Evolutionary conservation across 2,888 invertebrate genomes (phyloP), one percentile per base, ranked within the genome.

Genomic region (Chymomyza amoena): DNA sequence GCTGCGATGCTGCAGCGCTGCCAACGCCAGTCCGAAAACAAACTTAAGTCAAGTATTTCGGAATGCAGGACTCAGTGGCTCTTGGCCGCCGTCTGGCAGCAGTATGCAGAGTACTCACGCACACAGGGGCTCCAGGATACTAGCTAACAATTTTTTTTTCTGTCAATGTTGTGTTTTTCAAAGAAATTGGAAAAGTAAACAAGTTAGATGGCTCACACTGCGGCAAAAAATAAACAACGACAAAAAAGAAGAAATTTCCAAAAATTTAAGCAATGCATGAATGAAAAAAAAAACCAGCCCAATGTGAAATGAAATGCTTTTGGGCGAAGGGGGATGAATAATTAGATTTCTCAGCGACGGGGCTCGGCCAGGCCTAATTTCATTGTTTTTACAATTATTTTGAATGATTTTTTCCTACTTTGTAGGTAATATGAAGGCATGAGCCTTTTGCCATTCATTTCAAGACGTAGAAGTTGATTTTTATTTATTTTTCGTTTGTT

Each of bases 341-440:
- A 90, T 90, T 90, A 90, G 90, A 90, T 90, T 90, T 86, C 86
- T 83, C 86, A 82, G 82, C 73, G 68, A 20, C 6, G 20, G 9
- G 32, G 32, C 32, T 7, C 32, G 32, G 32, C 32, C 32, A 18
- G 25, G 87, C 83, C 90, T 90, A 90, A 89, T 89, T 90, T 89
- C 90, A 89, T 89, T 89, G 89, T 86, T 86, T 89, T 88, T 89
- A 78, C 89, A 88, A 87, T 89, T 86, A 89, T 86, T 90, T 89
- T 78, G 85, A 84, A 90, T 90, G 89, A 89, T 81, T 75, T 76
- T 81, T 78, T 79, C 72, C 77, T 25, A 73, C 73, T 75, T 75
- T 78, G 80, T 75, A 77, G 77, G n/a, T 32, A 59, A 59, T 28
- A 59, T 32, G 25, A 10, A 18, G 7, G 32, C 59, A 15, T 13